phyloP scores from a whole-genome alignment of 2,888 invertebrate genomes.

The Schizotus pectinicornis region DNA sequence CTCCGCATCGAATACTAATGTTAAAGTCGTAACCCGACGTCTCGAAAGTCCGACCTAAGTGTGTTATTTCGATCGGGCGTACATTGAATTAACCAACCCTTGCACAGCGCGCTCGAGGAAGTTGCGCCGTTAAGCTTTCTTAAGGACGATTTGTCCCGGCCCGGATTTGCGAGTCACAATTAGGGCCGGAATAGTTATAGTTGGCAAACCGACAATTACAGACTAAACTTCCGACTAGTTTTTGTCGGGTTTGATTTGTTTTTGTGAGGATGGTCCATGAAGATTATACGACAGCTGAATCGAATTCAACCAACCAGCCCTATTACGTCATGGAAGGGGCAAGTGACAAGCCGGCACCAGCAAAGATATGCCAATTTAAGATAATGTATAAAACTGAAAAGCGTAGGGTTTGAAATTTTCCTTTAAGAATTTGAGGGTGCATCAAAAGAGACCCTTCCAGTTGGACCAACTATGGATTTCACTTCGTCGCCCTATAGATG shows the following conservation, averaged over 20 bases:
- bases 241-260: slow-evolving; percentile 23
- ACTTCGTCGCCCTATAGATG: too few species aligned
- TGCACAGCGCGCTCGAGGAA: slow-evolving; percentile 13
- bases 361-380: too few species aligned
- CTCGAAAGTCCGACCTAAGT: slow-evolving; percentile 5
- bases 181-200: slow-evolving; percentile 31
- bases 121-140: slow-evolving; percentile 32
- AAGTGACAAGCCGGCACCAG: too few species aligned
- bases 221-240: slow-evolving; percentile 24
- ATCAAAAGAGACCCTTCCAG: too few species aligned
- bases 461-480: too few species aligned
- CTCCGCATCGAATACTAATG: slow-evolving; percentile 18
- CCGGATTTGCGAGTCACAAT: slow-evolving; percentile 34
- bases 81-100: slow-evolving; percentile 26
- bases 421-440: too few species aligned
- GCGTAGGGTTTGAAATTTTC: too few species aligned
- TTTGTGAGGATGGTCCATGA: slow-evolving; percentile 21
- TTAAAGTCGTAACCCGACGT: neutral
- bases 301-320: neutral
- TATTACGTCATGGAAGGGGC: too few species aligned
- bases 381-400: too few species aligned
- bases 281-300: slow-evolving; percentile 1
- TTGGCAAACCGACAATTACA: slow-evolving; percentile 37
- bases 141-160: slow-evolving; percentile 31
- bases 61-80: slow-evolving; percentile 21